Evolutionary conservation across 2,797 vertebrate genomes (phyloP), one percentile per base, ranked within the genome.

Genomic region (Semaprochilodus insignis): DNA sequence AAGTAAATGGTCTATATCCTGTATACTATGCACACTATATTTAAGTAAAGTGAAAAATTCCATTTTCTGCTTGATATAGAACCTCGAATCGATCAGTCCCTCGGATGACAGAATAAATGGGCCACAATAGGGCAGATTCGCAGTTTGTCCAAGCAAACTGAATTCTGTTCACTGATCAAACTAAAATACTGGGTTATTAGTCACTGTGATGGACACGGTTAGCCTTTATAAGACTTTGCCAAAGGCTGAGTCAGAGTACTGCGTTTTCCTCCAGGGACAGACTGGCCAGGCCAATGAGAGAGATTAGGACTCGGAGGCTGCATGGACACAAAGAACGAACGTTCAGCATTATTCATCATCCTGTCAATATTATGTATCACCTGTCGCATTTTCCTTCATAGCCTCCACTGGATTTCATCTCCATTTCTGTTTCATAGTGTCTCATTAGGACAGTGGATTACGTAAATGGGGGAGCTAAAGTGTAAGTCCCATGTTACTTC

Each of bases 341-440:
- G 34, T 78, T 73, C 78, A 91, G 40, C 88, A 90, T 92, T 92
- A 91, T 90, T 94, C 86, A 89, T 88, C 84, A 85, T 85, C 85
- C 87, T 91, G 92, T 91, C 94, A 93, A 79, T 86, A 88, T 93
- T 91, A 94, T 87, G 85, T 84, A 92, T 93, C 88, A 85, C 90
- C 70, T 25, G 60, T 60, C 66, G 75, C 81, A 83, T 80, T 73
- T 76, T 23, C 74, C 69, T 71, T 63, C 52, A 25, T 10, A 13
- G 59, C 7, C 7, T 60, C n/a, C 13, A 14, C 3, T 60, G n/a
- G 16, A 17, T 34, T 17, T 17, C 4, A 6, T 65, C 62, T 65
- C 14, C 63, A 17, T 36, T 16, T 36, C 62, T 19, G 6, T 76
- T 75, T 79, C 71, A 48, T 66, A 78, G 84, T 88, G 79, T 86